phyloP scores from a whole-genome alignment of 2,113 vertebrate genomes.

The Limnothrissa miodon region DNA sequence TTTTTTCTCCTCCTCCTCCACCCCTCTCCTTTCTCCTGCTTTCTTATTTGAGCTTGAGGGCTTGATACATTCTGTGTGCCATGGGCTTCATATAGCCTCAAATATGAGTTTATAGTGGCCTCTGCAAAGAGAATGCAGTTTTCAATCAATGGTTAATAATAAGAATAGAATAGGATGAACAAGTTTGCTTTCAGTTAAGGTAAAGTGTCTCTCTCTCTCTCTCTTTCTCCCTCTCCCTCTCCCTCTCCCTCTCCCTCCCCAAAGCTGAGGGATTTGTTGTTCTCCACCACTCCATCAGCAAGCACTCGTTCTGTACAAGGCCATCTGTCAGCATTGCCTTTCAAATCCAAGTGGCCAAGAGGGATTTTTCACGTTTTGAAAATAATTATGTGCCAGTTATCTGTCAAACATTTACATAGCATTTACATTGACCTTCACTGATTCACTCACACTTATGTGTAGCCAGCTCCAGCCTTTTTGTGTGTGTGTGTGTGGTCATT shows the following conservation, averaged over 20 bases:
- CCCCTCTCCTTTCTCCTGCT: slow-evolving; percentile 14
- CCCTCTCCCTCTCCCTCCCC: background rate
- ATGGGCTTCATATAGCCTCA: no score
- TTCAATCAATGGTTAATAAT: no score
- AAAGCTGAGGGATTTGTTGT: slow-evolving; percentile 5
- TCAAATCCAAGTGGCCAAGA: background rate
- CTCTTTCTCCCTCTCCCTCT: background rate
- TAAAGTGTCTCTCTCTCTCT: background rate
- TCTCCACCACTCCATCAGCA: background rate
- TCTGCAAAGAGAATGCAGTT: no score
- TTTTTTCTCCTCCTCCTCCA: slow-evolving; percentile 18
- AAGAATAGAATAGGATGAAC: no score
- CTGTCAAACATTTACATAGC: slow-evolving; percentile 18
- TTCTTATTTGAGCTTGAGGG: background rate
- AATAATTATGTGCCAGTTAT: slow-evolving; percentile 18
- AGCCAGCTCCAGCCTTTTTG: background rate
- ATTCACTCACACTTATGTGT: background rate
- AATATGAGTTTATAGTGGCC: no score
- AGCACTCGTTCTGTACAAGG: background rate
- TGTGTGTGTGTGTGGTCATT: background rate
- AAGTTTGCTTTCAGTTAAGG: background rate
- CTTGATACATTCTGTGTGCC: no score
- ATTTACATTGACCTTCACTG: slow-evolving; percentile 17
- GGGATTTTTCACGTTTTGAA: slow-evolving; percentile 19
- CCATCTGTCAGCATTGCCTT: slow-evolving; percentile 14